phyloP scores from a whole-genome alignment of 2,888 invertebrate species.

The Syritta pipiens region DNA sequence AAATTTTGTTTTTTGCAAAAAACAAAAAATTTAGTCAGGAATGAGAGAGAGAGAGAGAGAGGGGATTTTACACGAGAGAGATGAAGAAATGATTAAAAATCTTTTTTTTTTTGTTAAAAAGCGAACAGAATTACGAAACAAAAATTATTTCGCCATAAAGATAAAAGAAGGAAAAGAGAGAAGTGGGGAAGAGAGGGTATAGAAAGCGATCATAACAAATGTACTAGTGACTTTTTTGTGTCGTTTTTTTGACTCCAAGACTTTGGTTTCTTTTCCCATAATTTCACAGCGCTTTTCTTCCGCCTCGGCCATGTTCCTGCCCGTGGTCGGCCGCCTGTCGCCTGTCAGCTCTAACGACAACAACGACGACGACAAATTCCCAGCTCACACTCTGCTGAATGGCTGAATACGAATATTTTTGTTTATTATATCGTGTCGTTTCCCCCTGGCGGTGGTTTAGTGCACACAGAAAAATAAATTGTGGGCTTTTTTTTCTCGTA shows the following conservation, averaged over 20 bases:
- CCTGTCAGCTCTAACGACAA: too few species aligned
- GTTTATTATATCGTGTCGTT: background rate
- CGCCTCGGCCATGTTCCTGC: too few species aligned
- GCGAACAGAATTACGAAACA: constrained; percentile 2
- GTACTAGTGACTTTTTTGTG: too few species aligned
- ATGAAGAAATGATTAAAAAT: constrained; percentile 17
- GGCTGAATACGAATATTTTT: constrained; percentile 13
- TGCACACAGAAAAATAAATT: too few species aligned
- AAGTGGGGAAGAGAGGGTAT: background rate
- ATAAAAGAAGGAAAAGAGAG: constrained; percentile 26
- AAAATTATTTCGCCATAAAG: constrained; percentile 34
- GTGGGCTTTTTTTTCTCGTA: constrained; percentile 18
- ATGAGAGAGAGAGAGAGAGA: too few species aligned
- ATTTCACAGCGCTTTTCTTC: too few species aligned
- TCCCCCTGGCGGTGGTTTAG: constrained; percentile 10
- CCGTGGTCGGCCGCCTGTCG: too few species aligned
- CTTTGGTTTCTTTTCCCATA: too few species aligned
- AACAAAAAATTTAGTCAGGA: background rate
- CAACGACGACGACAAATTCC: too few species aligned
- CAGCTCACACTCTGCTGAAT: too few species aligned
- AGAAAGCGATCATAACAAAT: background rate
- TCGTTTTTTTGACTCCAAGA: too few species aligned
- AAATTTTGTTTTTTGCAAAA: constrained; percentile 9
- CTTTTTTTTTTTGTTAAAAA: too few species aligned
- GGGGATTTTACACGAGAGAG: constrained; percentile 12